Evolutionary conservation across 2,113 vertebrate species (phyloP), one percentile per base, ranked within the genome.

Genomic region (Camelus dromedarius): DNA sequence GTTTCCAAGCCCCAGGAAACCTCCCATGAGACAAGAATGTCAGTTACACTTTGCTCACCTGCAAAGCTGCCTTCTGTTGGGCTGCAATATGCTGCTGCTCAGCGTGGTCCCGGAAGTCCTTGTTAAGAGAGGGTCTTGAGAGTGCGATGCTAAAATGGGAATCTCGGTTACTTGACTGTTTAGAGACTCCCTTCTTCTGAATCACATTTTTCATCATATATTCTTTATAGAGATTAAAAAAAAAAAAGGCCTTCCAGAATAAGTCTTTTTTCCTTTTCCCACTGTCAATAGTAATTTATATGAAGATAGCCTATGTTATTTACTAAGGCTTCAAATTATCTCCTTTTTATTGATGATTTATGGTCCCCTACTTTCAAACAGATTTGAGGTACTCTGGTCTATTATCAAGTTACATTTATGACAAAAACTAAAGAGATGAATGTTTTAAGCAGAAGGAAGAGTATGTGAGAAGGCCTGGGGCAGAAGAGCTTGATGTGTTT

Each of bases 41-140:
- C 35, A 4, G 77, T 8, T 12, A 18, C 28, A 7, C 69, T 30
- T 8, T 0, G 24, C 98, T 98, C 79, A 99, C 99, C 99, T 99
- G 99, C 96, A 99, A 95, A 26, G 99, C 99, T 90, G 99, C 99
- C 98, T 99, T 99, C 98, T 99, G 99, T 64, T 99, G 99, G 56
- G 99, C 99, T 60, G 99, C 99, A 0, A 99, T 99, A 95, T 99
- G 99, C 98, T 99, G 99, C 85, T 99, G 99, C 96, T 99, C 99
- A 0, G 99, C 99, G 10, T 99, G 99, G 90, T 99, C 99, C 95
- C 99, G 98, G 89, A 99, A 99, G 96, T 99, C 99, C 97, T 99
- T 99, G 84, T 98, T 99, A 32, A 99, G 98, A 0, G 98, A 97
- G 20, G 99, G 98, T 87, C 99, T 99, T 13, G 97, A 97, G 26